Base-by-base conservation (phyloP, 30 jellyfish, hydroid and myxozoan species). In the Cassiopea xamachana region DNA sequence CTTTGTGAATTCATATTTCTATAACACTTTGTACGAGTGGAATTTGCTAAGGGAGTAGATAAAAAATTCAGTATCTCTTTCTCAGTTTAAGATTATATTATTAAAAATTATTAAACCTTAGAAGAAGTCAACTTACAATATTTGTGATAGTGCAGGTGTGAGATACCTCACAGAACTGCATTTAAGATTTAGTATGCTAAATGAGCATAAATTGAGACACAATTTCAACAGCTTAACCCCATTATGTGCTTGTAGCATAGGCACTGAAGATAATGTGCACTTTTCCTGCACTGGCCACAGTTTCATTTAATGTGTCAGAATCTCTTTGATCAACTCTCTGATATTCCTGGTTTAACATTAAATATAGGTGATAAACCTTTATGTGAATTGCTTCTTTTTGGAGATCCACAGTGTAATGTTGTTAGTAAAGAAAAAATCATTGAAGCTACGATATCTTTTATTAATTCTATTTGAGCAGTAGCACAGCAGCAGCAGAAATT, bases 151-250 rank as follows among this genome's bases (percentile, higher is more conserved):
- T 79, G 76, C 46, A 44, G 75, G 75, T 51, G 75, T 78, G 74
- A 51, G 75, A 78, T 51, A 46, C 75, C 73, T 78, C 61, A 75
- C 84, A 75, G 27, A 3, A n/a, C 7, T 78, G 62, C 90, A 60
- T 18, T 19, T 60, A 81, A 81, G 14, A 3, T 67, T 67, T 67
- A 60, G 72, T 45, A 39, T 16, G 60, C 81, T 81, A 45, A 81
- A 81, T 47, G 80, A 81, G 80, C 82, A 81, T 81, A 80, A 60
- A 12, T 43, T 80, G 58, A 18, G 89, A 80, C 88, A 79, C 1
- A 59, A 80, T 49, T 81, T 62, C 60, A 46, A 60, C 44, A 49
- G 81, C 61, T 51, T 81, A 1, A 62, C 44, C 1, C 47, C 82
- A 10, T 46, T 6, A 16, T 81, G 82, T 6, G 90, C 46, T 61